phyloP scores from a whole-genome alignment of 2,888 invertebrate species.

The Steromphala cineraria region DNA sequence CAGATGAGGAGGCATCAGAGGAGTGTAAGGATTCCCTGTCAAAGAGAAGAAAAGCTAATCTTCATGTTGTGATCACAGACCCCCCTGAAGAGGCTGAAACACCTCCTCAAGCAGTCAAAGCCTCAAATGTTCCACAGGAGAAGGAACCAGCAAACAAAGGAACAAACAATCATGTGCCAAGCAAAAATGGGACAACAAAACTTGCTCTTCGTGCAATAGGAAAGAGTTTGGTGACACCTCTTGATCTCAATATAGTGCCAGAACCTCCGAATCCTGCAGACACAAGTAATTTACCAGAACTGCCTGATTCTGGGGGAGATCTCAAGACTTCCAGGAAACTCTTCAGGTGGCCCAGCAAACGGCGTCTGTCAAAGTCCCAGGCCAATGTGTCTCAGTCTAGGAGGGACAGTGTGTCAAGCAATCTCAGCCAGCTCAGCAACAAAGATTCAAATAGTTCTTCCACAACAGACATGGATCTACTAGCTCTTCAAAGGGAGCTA shows the following conservation, averaged over 20 bases:
- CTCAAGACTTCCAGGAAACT: conserved; percentile 44
- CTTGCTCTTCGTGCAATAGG: conserved; percentile 70
- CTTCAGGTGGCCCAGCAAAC: conserved; percentile 75
- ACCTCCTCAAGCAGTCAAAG: background rate
- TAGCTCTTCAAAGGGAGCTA: conserved; percentile 79
- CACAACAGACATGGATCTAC: conserved; percentile 76
- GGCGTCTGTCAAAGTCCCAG: conserved; percentile 72
- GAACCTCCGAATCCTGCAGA: conserved; percentile 32
- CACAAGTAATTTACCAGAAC: background rate
- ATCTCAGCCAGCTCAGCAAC: conserved; percentile 26
- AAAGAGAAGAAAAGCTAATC: conserved; percentile 40
- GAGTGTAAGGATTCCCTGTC: conserved; percentile 30
- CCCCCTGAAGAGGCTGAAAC: conserved; percentile 27
- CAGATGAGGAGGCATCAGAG: conserved; percentile 19
- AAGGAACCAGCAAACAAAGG: background rate
- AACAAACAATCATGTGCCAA: conserved; percentile 33
- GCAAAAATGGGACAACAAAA: conserved; percentile 61
- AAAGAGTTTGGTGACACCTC: conserved; percentile 71
- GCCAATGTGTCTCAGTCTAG: conserved; percentile 56
- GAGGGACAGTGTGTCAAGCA: conserved; percentile 46
- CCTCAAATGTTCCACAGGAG: background rate
- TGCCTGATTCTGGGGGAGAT: conserved; percentile 18
- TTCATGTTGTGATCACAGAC: conserved; percentile 52
- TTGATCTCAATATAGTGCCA: conserved; percentile 59
- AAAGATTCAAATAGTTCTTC: conserved; percentile 40